Evolutionary conservation across 2,113 vertebrate species (phyloP).

Genomic region (Ibidorhyncha struthersii): DNA sequence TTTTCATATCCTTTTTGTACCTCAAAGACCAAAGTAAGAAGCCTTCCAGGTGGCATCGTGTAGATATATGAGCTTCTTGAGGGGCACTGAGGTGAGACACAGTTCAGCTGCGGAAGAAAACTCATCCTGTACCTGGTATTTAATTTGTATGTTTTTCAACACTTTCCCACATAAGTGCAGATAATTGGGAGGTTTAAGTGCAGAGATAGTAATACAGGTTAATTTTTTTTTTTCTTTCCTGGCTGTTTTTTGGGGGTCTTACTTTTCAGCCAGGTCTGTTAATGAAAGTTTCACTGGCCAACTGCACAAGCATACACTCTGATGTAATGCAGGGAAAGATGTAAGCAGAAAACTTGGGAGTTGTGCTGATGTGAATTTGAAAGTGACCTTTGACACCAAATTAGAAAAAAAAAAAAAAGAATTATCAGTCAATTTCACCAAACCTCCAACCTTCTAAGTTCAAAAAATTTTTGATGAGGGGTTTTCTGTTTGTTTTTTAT

Average conservation of each 20-base stretch:
- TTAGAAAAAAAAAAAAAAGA: neutral
- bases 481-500: neutral
- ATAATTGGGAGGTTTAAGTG: neutral
- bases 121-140: neutral
- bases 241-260: neutral
- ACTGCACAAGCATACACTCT: neutral
- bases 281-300: neutral
- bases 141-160: neutral
- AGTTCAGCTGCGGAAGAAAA: neutral
- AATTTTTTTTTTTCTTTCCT: neutral
- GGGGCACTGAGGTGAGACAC: neutral
- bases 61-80: neutral
- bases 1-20: neutral
- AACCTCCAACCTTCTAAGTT: neutral
- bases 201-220: neutral
- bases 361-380: neutral
- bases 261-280: neutral
- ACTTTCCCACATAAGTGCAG: neutral
- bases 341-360: neutral
- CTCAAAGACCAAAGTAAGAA: neutral
- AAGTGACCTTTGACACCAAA: neutral
- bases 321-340: neutral
- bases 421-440: neutral
- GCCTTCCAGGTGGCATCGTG: neutral
- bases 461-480: neutral